A percentile compares a stretch with the other conserved stretches of the same genome.
Evolutionary conservation across 2,888 invertebrate species (phyloP).

Genomic region (Apodemia mormo): DNA sequence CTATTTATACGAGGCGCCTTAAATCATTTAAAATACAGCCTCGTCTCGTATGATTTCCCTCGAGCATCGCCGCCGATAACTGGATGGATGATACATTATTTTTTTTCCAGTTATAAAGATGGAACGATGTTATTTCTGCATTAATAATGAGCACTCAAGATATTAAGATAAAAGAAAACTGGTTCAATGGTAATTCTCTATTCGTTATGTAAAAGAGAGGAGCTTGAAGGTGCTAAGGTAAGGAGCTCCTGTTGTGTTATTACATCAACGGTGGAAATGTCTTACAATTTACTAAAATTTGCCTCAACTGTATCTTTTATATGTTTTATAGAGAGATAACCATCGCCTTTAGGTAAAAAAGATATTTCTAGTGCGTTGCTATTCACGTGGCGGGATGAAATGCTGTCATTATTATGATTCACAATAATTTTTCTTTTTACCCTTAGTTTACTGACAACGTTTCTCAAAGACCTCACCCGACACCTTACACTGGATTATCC

Average conservation of each 20-base stretch:
- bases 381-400: no score
- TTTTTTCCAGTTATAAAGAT: constrained; percentile 45
- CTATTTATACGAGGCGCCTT: neutral
- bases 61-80: constrained; percentile 56
- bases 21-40: constrained; percentile 4
- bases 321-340: no score
- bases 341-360: no score
- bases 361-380: no score
- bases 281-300: neutral
- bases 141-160: constrained; percentile 17
- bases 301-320: no score
- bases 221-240: neutral
- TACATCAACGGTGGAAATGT: neutral
- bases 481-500: no score
- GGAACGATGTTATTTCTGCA: constrained; percentile 17
- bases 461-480: no score
- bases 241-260: neutral
- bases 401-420: no score
- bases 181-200: neutral
- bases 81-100: constrained; percentile 66
- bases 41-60: constrained; percentile 59
- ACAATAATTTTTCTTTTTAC: no score
- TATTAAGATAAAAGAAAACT: constrained; percentile 1
- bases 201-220: neutral
- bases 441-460: no score